Evolutionary conservation across 2,113 vertebrate genomes (phyloP).

Genomic region (Calidris pygmaea): DNA sequence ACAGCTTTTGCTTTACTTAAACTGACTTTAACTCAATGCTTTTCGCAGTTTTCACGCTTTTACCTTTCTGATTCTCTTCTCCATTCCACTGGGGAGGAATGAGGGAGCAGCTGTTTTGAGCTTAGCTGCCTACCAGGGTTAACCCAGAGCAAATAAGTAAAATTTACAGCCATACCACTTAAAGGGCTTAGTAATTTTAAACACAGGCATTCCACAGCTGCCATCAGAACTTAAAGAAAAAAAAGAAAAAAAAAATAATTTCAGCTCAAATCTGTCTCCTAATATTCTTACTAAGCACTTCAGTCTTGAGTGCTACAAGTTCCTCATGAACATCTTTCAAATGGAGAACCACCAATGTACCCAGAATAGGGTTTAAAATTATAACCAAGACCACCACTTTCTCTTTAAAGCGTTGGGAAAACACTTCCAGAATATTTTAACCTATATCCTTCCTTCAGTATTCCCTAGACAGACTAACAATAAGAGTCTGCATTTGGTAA

Average conservation of each 20-base stretch:
- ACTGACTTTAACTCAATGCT: background rate
- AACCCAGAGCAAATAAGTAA: background rate
- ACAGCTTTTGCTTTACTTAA: background rate
- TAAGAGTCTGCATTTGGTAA: background rate
- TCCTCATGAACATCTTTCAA: background rate
- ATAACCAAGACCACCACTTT: background rate
- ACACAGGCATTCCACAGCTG: background rate
- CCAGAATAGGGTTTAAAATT: background rate
- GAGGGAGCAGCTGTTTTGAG: background rate
- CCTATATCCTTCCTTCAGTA: background rate
- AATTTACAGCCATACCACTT: background rate
- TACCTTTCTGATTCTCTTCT: background rate
- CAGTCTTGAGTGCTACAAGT: background rate
- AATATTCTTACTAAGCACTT: background rate
- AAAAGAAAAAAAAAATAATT: background rate
- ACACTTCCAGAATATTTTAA: background rate
- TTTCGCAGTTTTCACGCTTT: background rate
- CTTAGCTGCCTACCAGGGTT: background rate
- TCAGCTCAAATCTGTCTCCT: background rate
- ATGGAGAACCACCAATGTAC: background rate
- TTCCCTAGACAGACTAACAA: background rate
- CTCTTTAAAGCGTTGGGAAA: background rate
- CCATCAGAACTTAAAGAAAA: background rate
- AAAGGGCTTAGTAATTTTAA: background rate
- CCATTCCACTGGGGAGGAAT: background rate